These are phyloP conservation scores for Cryptosula pallasiana DNA, from an alignment of 2,888 invertebrate genomes.

Conservation along the genomic window DNA sequence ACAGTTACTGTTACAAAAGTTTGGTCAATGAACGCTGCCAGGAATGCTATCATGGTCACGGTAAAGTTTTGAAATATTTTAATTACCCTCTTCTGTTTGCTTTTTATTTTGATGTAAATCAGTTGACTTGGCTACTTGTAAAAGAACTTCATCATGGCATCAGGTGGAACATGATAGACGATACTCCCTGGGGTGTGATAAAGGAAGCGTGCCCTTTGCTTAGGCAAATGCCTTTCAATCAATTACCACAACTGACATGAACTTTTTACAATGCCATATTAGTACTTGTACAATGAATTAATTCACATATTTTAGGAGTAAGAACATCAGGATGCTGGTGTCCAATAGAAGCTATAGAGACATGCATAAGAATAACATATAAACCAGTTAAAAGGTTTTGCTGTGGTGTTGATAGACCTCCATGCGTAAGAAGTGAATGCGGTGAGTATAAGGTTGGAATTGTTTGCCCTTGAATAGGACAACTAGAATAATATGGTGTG, in stretches of 20 bases:
- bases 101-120: background rate
- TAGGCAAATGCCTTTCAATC: too few relatives aligned
- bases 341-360: slow-evolving; percentile 1
- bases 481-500: background rate
- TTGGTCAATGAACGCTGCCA: slow-evolving; percentile 16
- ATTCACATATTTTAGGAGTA: background rate
- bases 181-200: too few relatives aligned
- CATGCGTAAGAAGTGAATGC: background rate
- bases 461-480: background rate
- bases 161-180: too few relatives aligned
- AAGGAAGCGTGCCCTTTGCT: too few relatives aligned
- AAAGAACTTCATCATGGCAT: too few relatives aligned
- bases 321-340: slow-evolving; percentile 7
- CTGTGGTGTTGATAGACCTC: background rate
- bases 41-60: background rate
- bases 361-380: slow-evolving; percentile 5
- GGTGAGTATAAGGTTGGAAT: too few relatives aligned
- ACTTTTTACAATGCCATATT: too few relatives aligned
- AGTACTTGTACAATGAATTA: too few relatives aligned
- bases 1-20: slow-evolving; percentile 10
- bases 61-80: background rate
- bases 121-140: background rate
- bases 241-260: too few relatives aligned
- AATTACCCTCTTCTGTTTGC: background rate
- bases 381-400: slow-evolving; percentile 10